Evolutionary conservation across 2,888 invertebrate genomes (phyloP), one percentile per base, ranked within the genome.

Genomic region (Drosophila kuntzei): DNA sequence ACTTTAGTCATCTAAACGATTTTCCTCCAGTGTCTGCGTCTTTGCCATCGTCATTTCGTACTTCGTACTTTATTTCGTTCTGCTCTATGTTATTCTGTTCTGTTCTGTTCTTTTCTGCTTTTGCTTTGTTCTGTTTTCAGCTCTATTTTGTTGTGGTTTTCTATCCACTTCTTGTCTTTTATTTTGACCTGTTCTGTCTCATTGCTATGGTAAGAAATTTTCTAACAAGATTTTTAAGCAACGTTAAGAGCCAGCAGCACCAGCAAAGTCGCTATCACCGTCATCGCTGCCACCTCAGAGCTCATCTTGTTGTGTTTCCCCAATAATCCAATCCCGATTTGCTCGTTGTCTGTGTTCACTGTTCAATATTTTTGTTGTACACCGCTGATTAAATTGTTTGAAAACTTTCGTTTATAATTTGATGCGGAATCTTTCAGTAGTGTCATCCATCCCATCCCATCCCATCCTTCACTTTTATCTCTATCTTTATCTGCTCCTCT

Each of bases 381-480:
- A 76, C 62, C 75, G 67, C 84, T 86, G 81, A 86, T 86, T 82
- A 81, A 81, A 83, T 80, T 86, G 86, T 83, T 81, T 75, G 83
- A 71, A 69, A 83, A 85, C 63, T 83, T 81, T 82, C 77, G 71
- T 81, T 84, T 81, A 85, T 82, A 85, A 80, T 82, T 85, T 85
- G 86, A 79, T 69, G 80, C 57, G 65, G 63, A 63, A 65, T 74
- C 77, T 73, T 66, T 39, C 64, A 67, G 71, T 66, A 59, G 76
- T 71, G 71, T 57, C 61, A 61, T 61, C 55, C 44, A 59, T 49
- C 37, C 36, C 46, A 32, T 47, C 22, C 37, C 16, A 8, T 43
- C 43, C 25, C 37, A 39, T 20, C 11, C 41, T 34, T 41, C 44
- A 29, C 16, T 36, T 39, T 14, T 46, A 29, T 32, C 43, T 58